Percentiles rank a stretch among this genome's conserved stretches.
These are phyloP conservation scores for Clarias magur DNA, from an alignment of 2,113 vertebrate genomes.

Conservation along the genomic window DNA sequence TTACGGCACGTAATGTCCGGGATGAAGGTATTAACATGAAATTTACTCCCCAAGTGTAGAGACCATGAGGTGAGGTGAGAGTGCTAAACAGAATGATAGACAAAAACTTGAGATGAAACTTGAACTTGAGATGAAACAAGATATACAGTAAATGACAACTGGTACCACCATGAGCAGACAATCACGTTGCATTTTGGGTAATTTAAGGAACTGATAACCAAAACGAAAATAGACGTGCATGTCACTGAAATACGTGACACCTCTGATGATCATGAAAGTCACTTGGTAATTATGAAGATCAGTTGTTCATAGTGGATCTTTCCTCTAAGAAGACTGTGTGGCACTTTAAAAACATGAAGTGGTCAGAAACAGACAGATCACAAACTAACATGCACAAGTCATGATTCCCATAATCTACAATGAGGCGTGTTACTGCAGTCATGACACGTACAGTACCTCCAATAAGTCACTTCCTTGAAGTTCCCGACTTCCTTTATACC, in stretches of 20 bases:
- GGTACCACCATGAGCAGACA: not conserved
- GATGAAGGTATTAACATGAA: not conserved
- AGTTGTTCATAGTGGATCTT: not conserved
- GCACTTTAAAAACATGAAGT: not conserved
- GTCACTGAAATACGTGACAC: not conserved
- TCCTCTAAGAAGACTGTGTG: not conserved
- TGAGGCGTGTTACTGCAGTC: conserved; percentile 23
- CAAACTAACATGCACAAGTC: not conserved
- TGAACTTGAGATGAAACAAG: not conserved
- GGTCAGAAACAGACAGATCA: not conserved
- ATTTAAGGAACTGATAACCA: not conserved
- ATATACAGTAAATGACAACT: not conserved
- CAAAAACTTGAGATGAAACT: not conserved
- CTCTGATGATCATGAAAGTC: not conserved
- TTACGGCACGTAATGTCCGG: not conserved
- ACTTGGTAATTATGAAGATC: not conserved
- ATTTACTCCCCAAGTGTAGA: not conserved
- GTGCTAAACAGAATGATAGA: not conserved
- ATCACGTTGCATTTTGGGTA: not conserved
- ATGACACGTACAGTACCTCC: conserved; percentile 63
- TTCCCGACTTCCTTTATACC: conserved; percentile 53
- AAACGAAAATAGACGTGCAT: not conserved
- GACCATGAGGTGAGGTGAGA: not conserved
- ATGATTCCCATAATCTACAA: not conserved
- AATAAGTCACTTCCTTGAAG: conserved; percentile 62